Base-by-base conservation (phyloP, 2,888 invertebrate genomes). In the Tribolium freemani region DNA sequence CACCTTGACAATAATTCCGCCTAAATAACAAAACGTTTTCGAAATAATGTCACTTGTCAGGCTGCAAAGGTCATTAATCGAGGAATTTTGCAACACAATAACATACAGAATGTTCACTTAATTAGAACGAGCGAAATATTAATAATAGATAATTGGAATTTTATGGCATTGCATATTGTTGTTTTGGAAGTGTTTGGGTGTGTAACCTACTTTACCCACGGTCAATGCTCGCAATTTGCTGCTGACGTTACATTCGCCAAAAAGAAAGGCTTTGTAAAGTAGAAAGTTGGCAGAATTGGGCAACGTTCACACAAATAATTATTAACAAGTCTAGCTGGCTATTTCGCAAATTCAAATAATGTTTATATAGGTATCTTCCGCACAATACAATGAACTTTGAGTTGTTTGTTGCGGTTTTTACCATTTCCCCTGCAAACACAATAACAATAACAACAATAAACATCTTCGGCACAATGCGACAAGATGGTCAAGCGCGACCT, bases 181-280 rank as follows among this genome's bases (percentile, higher is more conserved):
- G 57, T 48, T 67, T 20, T 50, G 45, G 21, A 54, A 13, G 58
- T 73, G 76, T 78, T 77, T 78, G 76, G 76, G 77, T 78, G 76
- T 69, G 71, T 78, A 78, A 78, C 79, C 79, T 74, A 79, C 75
- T 77, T 79, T 56, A 71, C 13, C 74, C 77, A 78, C 78, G 80
- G 79, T 79, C 79, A 79, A 78, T 80, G 80, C 77, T 77, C 79
- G 79, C 72, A 58, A 69, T 69, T 64, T 30, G 64, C 57, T 69
- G 69, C 57, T 72, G 69, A 72, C 69, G 72, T 64, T 48, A 72
- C 68, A 46, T 69, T 69, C 58, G 63, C 69, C 69, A 69, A 72
- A 72, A 72, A 72, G 72, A 72, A 72, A 72, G 72, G 72, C 56
- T 64, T 72, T 63, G 68, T 68, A 56, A 51, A 68, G 72, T 72